Evolutionary conservation across 2,797 vertebrate genomes (phyloP).

Genomic region (Ciconia nigra): DNA sequence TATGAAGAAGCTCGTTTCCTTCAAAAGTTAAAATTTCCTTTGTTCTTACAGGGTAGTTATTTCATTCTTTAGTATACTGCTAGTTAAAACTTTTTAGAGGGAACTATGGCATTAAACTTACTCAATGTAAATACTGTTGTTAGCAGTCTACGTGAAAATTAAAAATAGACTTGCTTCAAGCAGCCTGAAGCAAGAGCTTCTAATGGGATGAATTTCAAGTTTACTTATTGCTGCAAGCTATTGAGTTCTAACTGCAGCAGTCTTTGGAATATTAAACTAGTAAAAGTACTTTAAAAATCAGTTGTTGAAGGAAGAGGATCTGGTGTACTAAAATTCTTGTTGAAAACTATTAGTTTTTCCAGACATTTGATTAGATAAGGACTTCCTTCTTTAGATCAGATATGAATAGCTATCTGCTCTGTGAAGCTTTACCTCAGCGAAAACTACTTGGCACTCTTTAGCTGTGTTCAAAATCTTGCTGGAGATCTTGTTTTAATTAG

Average conservation of each 20-base stretch:
- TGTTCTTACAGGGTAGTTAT: neutral
- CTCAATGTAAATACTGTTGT: neutral
- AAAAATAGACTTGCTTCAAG: neutral
- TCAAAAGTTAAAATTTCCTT: neutral
- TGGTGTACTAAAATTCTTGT: neutral
- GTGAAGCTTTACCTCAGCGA: neutral
- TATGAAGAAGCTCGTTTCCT: neutral
- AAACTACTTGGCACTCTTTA: neutral
- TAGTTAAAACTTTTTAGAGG: neutral
- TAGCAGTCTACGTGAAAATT: neutral
- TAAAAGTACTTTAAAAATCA: neutral
- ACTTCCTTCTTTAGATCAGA: neutral
- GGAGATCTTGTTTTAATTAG: slow-evolving; percentile 17
- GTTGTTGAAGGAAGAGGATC: neutral
- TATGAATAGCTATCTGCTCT: neutral
- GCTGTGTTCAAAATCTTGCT: neutral
- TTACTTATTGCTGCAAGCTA: neutral
- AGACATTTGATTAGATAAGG: neutral
- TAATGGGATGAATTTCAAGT: neutral
- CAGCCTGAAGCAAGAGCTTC: neutral
- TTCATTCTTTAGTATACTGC: neutral
- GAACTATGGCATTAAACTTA: neutral
- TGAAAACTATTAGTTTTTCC: neutral
- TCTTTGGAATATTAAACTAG: neutral
- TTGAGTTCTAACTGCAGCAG: neutral